phyloP scores from a whole-genome alignment of 2,113 vertebrate genomes.

The Harpagus bidentatus region DNA sequence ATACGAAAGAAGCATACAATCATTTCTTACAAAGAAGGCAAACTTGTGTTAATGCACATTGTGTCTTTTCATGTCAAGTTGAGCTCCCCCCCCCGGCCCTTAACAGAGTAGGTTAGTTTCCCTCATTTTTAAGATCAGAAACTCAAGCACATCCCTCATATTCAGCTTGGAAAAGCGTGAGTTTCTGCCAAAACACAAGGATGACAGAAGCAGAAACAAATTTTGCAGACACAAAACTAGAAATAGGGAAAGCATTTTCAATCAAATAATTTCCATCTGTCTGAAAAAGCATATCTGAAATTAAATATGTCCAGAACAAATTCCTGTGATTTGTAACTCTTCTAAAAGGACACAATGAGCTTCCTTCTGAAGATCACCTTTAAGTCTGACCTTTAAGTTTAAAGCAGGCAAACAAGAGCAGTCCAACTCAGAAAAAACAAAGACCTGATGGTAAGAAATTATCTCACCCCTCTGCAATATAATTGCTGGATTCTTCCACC shows the following conservation, averaged over 20 bases:
- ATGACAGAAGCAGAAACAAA: not conserved
- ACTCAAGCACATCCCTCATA: not conserved
- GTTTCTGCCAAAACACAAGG: not conserved
- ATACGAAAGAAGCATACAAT: not conserved
- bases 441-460: not conserved
- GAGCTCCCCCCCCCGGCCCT: no score
- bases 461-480: not conserved
- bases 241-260: not conserved
- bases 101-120: not conserved
- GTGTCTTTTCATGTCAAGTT: not conserved
- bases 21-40: not conserved
- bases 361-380: not conserved
- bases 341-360: not conserved
- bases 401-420: not conserved
- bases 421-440: not conserved
- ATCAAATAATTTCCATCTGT: not conserved
- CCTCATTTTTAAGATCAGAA: not conserved
- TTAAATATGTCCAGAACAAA: not conserved
- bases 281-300: not conserved
- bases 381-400: not conserved
- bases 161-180: not conserved
- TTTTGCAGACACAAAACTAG: not conserved
- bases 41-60: not conserved
- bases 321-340: not conserved
- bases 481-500: not conserved